Evolutionary conservation across 2,797 vertebrate species (phyloP), one percentile per base, ranked within the genome.

Genomic region (Syngnathus acus): DNA sequence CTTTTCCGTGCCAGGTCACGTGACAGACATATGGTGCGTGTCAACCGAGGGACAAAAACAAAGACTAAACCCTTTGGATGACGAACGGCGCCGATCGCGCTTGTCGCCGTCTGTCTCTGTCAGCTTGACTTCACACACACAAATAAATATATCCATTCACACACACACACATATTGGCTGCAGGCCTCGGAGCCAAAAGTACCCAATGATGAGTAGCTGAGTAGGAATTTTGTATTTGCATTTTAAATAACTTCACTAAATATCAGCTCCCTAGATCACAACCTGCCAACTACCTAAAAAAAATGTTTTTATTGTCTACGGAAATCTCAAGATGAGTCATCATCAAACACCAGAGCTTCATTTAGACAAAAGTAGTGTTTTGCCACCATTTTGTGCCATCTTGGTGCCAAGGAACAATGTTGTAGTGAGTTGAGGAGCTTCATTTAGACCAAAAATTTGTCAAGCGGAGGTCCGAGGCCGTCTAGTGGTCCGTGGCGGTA

Each of bases 21-120:
- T 47, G 61, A 74, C 71, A 53, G 67, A 81, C 72, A 72, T 77
- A 78, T 65, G 48, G 50, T 50, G 57, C 8, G 14, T 57, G 72
- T 74, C 73, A 77, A 14, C 59, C 14, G 38, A 45, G 48, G 63
- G 48, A 55, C 54, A 64, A 64, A 69, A 76, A 71, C 58, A 75
- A 74, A 65, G 68, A 69, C 48, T 61, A 64, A 81, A 64, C 1
- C 10, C 42, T 73, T 68, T 13, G 59, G 65, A 70, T 72, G 42
- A 57, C 65, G 7, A 63, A 58, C 72, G 39, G 42, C 1, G 10
- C 43, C 45, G 53, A 45, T 72, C 60, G 45, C 1, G 19, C 45
- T 55, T 57, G 47, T 60, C 2, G 1, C 66, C 65, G 70, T 79
- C 64, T 68, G 66, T 74, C 74, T 68, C 59, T 63, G 65, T 66